Conservation (phyloP, 1,140 invertebrate genomes). For the Lepidurus apus region DNA sequence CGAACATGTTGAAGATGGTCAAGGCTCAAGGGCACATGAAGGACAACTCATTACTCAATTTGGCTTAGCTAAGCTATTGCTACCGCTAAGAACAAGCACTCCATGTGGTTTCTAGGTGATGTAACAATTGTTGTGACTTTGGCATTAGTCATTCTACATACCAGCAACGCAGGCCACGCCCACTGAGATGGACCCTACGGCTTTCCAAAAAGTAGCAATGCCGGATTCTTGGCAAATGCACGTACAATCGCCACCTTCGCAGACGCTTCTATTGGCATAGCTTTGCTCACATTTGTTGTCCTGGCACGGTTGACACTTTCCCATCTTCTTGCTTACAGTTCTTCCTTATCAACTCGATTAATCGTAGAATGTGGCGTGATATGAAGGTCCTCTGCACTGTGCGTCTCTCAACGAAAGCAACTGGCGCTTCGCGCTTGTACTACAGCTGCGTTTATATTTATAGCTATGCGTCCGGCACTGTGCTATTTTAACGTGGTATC, state of each 20-base stretch:
- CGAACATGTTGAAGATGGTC: too few species aligned
- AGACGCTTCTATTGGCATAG: background rate
- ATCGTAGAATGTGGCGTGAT: too few species aligned
- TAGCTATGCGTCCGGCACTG: too few species aligned
- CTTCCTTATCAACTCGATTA: too few species aligned
- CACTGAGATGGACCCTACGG: background rate
- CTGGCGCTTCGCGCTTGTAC: too few species aligned
- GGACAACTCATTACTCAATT: background rate
- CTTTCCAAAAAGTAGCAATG: background rate
- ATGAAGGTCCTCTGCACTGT: too few species aligned
- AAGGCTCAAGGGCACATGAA: too few species aligned
- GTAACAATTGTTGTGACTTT: too few species aligned
- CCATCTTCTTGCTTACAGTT: background rate
- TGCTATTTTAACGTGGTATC: too few species aligned
- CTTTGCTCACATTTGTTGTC: constrained; percentile 24
- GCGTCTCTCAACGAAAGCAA: too few species aligned
- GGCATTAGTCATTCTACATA: background rate
- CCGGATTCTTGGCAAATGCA: constrained; percentile 20
- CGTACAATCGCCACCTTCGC: background rate
- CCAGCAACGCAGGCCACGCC: constrained; percentile 20
- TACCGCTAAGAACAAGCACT: background rate
- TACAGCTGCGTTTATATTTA: too few species aligned
- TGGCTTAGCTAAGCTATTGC: background rate
- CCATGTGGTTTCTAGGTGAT: background rate
- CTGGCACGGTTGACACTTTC: background rate